Evolutionary conservation across 2,888 invertebrate species (phyloP).

Genomic region (Ischnus inquisitorius): DNA sequence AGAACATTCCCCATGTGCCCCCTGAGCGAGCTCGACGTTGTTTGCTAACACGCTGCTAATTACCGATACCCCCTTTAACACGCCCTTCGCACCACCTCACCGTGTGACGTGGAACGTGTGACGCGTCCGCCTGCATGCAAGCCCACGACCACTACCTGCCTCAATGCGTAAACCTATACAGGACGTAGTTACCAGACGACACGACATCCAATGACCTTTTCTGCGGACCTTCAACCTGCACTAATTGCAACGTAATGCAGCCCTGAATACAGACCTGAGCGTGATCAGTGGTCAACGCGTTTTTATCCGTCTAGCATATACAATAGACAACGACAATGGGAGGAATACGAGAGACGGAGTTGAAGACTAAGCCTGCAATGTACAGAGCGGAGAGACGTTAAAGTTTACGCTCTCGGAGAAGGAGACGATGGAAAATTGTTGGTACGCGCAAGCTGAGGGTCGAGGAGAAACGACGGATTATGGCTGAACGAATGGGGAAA

Average conservation of each 20-base stretch:
- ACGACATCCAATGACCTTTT: slow-evolving; percentile 54
- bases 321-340: not conserved
- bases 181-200: slow-evolving; percentile 16
- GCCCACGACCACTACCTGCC: slow-evolving; percentile 39
- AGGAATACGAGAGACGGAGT: not conserved
- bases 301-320: not conserved
- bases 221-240: not conserved
- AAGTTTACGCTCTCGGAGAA: slow-evolving; percentile 42
- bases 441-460: slow-evolving; percentile 56
- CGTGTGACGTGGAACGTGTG: slow-evolving; percentile 66
- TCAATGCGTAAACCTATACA: slow-evolving; percentile 31
- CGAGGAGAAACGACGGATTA: slow-evolving; percentile 50
- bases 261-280: not conserved
- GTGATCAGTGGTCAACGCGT: not conserved
- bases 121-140: slow-evolving; percentile 54
- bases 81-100: slow-evolving; percentile 65
- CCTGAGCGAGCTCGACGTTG: slow-evolving; percentile 71
- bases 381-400: slow-evolving; percentile 37
- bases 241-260: slow-evolving; percentile 2
- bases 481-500: not conserved
- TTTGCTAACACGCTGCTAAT: slow-evolving; percentile 82
- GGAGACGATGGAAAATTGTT: slow-evolving; percentile 28
- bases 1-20: slow-evolving; percentile 52
- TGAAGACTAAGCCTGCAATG: slow-evolving; percentile 29
- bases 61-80: slow-evolving; percentile 81